A percentile compares a stretch with the other conserved stretches of the same genome.
Conservation (phyloP, 2,797 vertebrate genomes). For the Fundulus diaphanus region DNA sequence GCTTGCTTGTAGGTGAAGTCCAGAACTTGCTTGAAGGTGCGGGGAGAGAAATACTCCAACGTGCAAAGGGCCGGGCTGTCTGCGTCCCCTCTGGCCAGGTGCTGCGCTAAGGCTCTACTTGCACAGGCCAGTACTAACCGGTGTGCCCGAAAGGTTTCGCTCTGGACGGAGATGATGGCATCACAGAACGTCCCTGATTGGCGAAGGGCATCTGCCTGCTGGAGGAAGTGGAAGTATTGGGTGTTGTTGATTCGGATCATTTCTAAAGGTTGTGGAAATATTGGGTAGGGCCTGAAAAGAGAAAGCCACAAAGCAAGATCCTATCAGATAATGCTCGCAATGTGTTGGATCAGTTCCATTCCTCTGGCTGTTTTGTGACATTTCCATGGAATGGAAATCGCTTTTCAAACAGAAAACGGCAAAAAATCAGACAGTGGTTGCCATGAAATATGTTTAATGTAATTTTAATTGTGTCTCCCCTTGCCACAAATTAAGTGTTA, state of each 20-base stretch:
- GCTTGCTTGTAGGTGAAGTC: conserved; percentile 83
- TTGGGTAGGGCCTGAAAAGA: conserved; percentile 39
- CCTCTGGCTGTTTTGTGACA: conserved; percentile 16
- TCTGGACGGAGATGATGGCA: conserved; percentile 78
- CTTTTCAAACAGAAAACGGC: conserved; percentile 19
- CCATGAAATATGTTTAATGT: conserved; percentile 27
- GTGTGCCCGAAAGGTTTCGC: conserved; percentile 82
- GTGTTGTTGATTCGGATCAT: conserved; percentile 84
- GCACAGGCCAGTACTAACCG: conserved; percentile 85
- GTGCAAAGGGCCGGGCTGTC: conserved; percentile 67
- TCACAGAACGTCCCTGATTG: conserved; percentile 82
- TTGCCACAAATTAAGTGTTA: conserved; percentile 27
- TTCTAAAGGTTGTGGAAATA: conserved; percentile 38
- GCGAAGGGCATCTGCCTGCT: conserved; percentile 79
- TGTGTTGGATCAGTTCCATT: conserved; percentile 5
- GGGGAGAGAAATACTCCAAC: conserved; percentile 77
- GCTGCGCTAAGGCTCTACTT: conserved; percentile 78
- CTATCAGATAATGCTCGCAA: conserved; percentile 21
- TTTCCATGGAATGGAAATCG: conserved; percentile 38
- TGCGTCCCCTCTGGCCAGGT: conserved; percentile 51
- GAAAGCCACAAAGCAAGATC: conserved; percentile 27
- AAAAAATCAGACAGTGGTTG: conserved; percentile 24
- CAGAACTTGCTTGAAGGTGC: conserved; percentile 85
- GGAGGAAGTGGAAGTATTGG: conserved; percentile 80
- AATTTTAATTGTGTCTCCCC: conserved; percentile 26